These are phyloP conservation scores for Actinia tenebrosa DNA, from an alignment of 64 coral and sea anemone species.

Conservation along the genomic window DNA sequence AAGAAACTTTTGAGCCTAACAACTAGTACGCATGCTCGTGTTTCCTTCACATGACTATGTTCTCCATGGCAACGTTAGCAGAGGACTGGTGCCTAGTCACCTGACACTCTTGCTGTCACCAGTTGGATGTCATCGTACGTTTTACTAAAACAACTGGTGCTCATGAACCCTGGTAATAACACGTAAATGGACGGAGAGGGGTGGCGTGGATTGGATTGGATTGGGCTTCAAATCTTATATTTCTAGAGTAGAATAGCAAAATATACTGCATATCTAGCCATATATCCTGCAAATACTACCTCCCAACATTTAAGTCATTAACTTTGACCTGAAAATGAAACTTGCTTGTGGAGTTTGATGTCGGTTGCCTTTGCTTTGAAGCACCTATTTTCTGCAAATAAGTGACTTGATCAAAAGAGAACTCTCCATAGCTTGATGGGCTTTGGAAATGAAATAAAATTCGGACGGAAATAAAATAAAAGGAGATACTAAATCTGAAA, in stretches of 20 bases:
- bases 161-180: not conserved
- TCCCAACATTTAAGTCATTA: too few species aligned
- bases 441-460: too few species aligned
- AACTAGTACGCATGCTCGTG: not conserved
- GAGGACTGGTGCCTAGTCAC: conserved; percentile 13
- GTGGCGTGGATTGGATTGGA: not conserved
- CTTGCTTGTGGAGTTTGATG: too few species aligned
- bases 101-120: not conserved
- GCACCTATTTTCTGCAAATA: too few species aligned
- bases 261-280: too few species aligned
- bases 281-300: too few species aligned
- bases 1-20: not conserved
- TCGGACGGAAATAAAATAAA: too few species aligned
- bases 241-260: not conserved
- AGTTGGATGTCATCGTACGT: conserved; percentile 9
- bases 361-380: too few species aligned
- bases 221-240: not conserved
- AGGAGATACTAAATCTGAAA: not conserved
- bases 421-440: too few species aligned
- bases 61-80: not conserved
- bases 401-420: too few species aligned
- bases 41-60: not conserved
- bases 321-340: too few species aligned
- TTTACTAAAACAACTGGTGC: not conserved
- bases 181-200: not conserved